phyloP scores from a whole-genome alignment of 2,113 vertebrate species.

The Phocoena sinus region DNA sequence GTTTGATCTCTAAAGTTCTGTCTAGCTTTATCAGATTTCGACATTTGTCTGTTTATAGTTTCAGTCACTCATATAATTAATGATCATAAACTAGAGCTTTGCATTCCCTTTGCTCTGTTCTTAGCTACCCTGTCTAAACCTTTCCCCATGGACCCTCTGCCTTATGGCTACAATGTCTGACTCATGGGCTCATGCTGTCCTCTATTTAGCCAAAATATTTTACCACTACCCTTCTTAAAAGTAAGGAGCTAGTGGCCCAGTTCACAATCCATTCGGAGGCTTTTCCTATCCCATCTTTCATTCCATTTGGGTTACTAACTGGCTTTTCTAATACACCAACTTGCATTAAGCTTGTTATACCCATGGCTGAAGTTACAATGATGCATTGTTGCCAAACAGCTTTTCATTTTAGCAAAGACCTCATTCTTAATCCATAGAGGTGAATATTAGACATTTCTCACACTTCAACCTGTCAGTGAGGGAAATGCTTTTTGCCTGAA shows the following conservation, averaged over 20 bases:
- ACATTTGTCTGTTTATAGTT: background rate
- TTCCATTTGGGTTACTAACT: background rate
- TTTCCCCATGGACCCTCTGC: background rate
- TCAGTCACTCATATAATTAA: background rate
- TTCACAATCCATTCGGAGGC: background rate
- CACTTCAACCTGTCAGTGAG: background rate
- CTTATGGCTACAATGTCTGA: background rate
- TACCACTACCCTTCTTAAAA: background rate
- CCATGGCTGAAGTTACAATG: background rate
- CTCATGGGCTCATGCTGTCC: background rate
- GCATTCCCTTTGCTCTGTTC: background rate
- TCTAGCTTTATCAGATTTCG: background rate
- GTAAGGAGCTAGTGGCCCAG: fast-evolving
- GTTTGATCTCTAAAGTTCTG: background rate
- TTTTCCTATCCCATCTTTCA: background rate
- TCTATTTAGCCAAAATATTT: background rate
- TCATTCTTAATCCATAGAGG: background rate
- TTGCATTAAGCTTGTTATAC: background rate
- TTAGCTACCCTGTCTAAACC: background rate
- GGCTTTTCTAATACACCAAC: background rate
- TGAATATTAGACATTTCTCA: background rate
- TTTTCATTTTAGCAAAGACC: background rate
- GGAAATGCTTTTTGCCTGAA: background rate
- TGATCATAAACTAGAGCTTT: background rate
- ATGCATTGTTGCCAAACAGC: background rate